phyloP scores from a whole-genome alignment of 2,113 vertebrate species.

The Narcine bancroftii region DNA sequence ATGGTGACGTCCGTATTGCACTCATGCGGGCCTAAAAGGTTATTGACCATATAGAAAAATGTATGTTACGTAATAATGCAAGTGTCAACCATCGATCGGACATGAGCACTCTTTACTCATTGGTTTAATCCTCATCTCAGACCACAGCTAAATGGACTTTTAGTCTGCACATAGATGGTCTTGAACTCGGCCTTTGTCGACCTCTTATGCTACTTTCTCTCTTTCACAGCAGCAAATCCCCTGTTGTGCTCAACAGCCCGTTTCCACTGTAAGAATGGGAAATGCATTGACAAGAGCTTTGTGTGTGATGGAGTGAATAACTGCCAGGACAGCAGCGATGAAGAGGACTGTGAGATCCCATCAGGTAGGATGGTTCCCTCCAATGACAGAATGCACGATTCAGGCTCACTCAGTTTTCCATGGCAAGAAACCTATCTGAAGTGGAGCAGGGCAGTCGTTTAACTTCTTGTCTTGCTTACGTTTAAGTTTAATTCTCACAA shows the following conservation, averaged over 20 bases:
- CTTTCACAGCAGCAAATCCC: conserved; percentile 75
- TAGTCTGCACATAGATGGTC: neutral
- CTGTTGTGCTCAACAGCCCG: conserved; percentile 83
- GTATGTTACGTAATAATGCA: no score
- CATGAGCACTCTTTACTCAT: no score
- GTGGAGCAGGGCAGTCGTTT: neutral
- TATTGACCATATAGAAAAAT: no score
- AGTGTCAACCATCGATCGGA: no score
- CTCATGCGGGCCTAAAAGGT: no score
- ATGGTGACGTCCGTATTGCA: no score
- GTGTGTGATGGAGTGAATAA: conserved; percentile 90
- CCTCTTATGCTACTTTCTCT: conserved; percentile 38
- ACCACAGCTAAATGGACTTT: neutral
- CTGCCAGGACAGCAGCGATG: conserved; percentile 92
- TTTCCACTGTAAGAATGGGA: conserved; percentile 88
- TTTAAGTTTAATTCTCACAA: no score
- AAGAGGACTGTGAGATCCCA: conserved; percentile 80
- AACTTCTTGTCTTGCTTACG: neutral
- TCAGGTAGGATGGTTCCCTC: conserved; percentile 60
- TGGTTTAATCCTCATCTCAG: no score
- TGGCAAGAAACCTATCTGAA: neutral
- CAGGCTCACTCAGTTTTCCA: neutral
- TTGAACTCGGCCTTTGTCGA: neutral
- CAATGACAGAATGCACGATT: neutral
- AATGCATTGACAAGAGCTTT: conserved; percentile 94